A percentile compares a stretch with the other conserved stretches of the same genome.
phyloP scores from a whole-genome alignment of 2,888 invertebrate genomes.

The Myathropa florea region DNA sequence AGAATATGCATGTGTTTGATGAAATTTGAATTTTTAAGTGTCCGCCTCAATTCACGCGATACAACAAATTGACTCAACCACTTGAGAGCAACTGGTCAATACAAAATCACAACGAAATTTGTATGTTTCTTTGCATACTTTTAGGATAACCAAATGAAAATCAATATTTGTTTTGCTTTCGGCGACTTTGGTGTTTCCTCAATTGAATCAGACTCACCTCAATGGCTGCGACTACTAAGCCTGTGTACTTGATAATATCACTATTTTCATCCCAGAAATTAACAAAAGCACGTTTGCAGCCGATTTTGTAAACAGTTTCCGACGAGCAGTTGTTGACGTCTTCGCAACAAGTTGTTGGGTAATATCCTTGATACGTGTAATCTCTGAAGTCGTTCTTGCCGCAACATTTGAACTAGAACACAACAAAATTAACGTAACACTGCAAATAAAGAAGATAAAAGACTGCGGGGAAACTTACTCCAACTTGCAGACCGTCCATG shows the following conservation, averaged over 20 bases:
- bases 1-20: too few species aligned
- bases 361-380: slow-evolving; percentile 77
- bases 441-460: background rate
- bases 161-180: too few species aligned
- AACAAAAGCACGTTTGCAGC: slow-evolving; percentile 79
- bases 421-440: background rate
- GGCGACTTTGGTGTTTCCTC: too few species aligned
- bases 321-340: slow-evolving; percentile 75
- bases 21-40: too few species aligned
- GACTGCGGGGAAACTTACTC: slow-evolving; percentile 72
- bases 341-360: slow-evolving; percentile 77
- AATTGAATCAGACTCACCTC: slow-evolving; percentile 83
- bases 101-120: too few species aligned
- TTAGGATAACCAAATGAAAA: too few species aligned
- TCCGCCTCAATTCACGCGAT: too few species aligned
- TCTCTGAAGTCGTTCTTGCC: slow-evolving; percentile 76
- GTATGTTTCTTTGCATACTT: too few species aligned
- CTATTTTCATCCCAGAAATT: slow-evolving; percentile 80
- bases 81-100: too few species aligned
- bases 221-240: slow-evolving; percentile 86
- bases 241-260: slow-evolving; percentile 84
- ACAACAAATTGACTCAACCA: too few species aligned
- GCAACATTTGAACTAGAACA: slow-evolving; percentile 77
- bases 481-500: slow-evolving; percentile 78
- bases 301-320: slow-evolving; percentile 75